Evolutionary conservation across 1,140 invertebrate species (phyloP), one percentile per base, ranked within the genome.

Genomic region (Eubasilissa regina): DNA sequence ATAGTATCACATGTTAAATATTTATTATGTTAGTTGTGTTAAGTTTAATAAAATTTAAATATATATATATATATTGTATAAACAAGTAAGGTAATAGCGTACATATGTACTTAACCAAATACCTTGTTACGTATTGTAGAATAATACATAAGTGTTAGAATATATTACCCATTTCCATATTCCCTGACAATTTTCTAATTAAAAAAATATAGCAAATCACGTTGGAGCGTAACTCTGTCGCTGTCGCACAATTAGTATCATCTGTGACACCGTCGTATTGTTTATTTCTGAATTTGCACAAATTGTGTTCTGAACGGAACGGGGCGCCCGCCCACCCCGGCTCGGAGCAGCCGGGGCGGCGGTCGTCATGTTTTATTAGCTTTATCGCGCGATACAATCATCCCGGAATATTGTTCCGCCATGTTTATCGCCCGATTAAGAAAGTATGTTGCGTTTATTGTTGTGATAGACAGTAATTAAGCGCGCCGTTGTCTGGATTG

Each of bases 401-500:
- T 76, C 75, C 75, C 75, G 43, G 75, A 76, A 64, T 76, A 76
- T 76, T 76, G 75, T 76, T 64, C 75, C 58, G 56, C 51, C 64
- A 66, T 76, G 75, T 76, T 76, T 76, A 76, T 76, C 43, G 60
- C 17, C 58, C 75, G 75, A 76, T 76, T 76, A 76, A 76, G 75
- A 76, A 76, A 76, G 75, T 76, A 76, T 76, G 75, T 76, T 44
- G 75, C 75, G 75, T 64, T 76, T 76, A 76, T 76, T 76, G 58
- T 56, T 21, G 58, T 76, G 75, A 76, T 76, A 76, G 75, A 76
- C 75, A 76, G 64, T 66, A 76, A 76, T 76, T 76, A 76, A 62
- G 75, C 62, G 75, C 75, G 43, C 60, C 25, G 35, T 75, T 75
- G 73, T 75, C 73, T 75, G 44, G 55, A 75, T 75, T 55, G 73